These are phyloP conservation scores for Heterotis niloticus DNA, from an alignment of 2,113 vertebrate genomes.

Conservation along the genomic window DNA sequence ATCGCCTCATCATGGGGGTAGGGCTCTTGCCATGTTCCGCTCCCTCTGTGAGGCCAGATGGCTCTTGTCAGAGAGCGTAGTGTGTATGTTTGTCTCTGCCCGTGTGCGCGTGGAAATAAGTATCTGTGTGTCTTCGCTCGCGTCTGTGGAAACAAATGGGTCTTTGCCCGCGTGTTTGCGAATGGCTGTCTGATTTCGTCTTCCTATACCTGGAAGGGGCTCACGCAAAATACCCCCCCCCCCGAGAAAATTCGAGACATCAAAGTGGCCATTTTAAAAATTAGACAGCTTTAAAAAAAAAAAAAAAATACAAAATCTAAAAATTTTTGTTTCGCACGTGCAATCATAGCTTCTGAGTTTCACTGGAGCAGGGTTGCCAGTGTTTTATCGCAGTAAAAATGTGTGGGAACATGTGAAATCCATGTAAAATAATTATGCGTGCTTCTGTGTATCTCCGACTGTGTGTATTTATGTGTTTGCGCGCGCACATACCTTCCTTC, in stretches of 20 bases:
- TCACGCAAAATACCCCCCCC: constrained; percentile 21
- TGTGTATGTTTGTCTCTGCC: constrained; percentile 34
- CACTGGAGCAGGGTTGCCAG: no score
- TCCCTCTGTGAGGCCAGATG: constrained; percentile 62
- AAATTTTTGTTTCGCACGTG: no score
- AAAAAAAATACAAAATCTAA: no score
- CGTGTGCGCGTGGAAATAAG: neutral
- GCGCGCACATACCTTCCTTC: constrained; percentile 10
- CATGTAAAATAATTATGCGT: constrained; percentile 28
- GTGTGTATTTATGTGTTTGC: neutral
- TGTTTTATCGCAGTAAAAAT: no score
- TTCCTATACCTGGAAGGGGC: constrained; percentile 15
- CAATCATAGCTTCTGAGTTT: no score
- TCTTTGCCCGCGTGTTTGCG: constrained; percentile 23
- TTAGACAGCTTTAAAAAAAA: no score
- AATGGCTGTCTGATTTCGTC: neutral
- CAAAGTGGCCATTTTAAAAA: no score
- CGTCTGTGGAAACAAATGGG: constrained; percentile 27
- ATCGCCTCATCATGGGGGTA: constrained; percentile 39
- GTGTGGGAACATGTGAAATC: no score
- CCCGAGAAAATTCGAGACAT: constrained; percentile 33
- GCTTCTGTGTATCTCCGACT: neutral
- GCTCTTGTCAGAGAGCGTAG: constrained; percentile 51
- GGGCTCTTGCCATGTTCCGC: constrained; percentile 35
- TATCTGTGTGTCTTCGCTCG: neutral